These are phyloP conservation scores for Eumaeus atala DNA, from an alignment of 1,140 invertebrate species.

Conservation along the genomic window DNA sequence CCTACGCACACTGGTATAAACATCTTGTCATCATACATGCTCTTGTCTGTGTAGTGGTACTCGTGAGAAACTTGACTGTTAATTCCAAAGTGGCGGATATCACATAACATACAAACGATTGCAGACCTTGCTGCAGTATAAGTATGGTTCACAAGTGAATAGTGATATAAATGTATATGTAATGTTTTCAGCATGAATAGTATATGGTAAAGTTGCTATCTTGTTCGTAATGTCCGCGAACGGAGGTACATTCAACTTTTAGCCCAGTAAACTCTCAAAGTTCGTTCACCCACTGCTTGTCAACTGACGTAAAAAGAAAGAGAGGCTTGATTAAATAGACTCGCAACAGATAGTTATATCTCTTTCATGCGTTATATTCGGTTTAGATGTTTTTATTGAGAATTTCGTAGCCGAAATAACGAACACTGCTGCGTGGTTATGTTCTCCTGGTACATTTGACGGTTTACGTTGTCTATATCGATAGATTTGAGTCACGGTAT, in stretches of 20 bases:
- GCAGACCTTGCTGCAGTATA: slow-evolving; percentile 31
- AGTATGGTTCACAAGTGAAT: slow-evolving; percentile 32
- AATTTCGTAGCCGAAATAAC: slow-evolving; percentile 56
- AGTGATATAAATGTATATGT: slow-evolving; percentile 40
- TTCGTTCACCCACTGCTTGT: slow-evolving; percentile 73
- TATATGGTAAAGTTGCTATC: slow-evolving; percentile 72
- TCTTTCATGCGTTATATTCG: slow-evolving; percentile 49
- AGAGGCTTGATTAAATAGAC: slow-evolving; percentile 33
- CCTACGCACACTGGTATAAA: slow-evolving; percentile 36
- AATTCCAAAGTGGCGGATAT: slow-evolving; percentile 41
- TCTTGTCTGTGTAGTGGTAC: slow-evolving; percentile 54
- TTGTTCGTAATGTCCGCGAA: slow-evolving; percentile 74
- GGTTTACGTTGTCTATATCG: slow-evolving; percentile 64
- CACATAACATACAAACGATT: slow-evolving; percentile 29
- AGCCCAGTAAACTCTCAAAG: slow-evolving; percentile 72
- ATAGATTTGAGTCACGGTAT: slow-evolving; percentile 37
- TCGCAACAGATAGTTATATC: slow-evolving; percentile 48
- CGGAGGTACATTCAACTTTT: slow-evolving; percentile 74
- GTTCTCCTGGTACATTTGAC: slow-evolving; percentile 64
- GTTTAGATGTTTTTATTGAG: slow-evolving; percentile 67
- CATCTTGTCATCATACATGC: slow-evolving; percentile 38
- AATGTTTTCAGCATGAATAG: slow-evolving; percentile 26
- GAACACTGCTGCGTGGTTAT: slow-evolving; percentile 50
- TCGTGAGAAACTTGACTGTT: slow-evolving; percentile 67
- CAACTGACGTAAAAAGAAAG: slow-evolving; percentile 67